Conservation (phyloP, 2,888 invertebrate genomes). For the Shargacucullia verbasci region DNA sequence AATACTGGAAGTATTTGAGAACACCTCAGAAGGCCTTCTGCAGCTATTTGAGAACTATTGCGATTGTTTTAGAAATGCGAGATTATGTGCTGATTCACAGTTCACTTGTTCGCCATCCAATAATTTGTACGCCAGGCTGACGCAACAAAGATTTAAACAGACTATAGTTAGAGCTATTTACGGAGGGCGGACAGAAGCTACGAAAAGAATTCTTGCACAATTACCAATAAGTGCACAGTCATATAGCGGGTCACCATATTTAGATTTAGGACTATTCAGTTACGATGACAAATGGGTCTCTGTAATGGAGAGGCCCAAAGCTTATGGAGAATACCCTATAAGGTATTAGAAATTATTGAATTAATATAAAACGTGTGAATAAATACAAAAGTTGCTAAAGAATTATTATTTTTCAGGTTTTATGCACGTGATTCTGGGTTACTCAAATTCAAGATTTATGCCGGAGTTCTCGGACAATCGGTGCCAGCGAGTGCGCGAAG, state of each 20-base stretch:
- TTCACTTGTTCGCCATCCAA: slow-evolving; percentile 97
- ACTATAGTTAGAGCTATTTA: slow-evolving; percentile 96
- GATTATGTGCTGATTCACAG: slow-evolving; percentile 94
- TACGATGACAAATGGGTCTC: slow-evolving; percentile 99
- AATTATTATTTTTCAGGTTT: slow-evolving; percentile 88
- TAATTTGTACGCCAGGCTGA: slow-evolving; percentile 93
- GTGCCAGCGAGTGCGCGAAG: slow-evolving; percentile 92
- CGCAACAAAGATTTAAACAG: slow-evolving; percentile 94
- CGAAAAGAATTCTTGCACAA: slow-evolving; percentile 96
- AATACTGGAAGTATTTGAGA: slow-evolving; percentile 96
- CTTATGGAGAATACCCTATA: slow-evolving; percentile 97
- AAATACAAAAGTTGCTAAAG: neutral
- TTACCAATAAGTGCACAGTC: slow-evolving; percentile 98
- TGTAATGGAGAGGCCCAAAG: slow-evolving; percentile 98
- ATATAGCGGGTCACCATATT: slow-evolving; percentile 97
- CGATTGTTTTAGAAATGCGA: slow-evolving; percentile 97
- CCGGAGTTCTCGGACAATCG: slow-evolving; percentile 93
- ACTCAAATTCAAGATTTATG: slow-evolving; percentile 96
- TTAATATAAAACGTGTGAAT: neutral
- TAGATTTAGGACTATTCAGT: slow-evolving; percentile 96
- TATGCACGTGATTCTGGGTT: slow-evolving; percentile 94
- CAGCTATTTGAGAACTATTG: slow-evolving; percentile 96
- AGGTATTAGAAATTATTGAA: slow-evolving; percentile 86
- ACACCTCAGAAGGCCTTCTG: slow-evolving; percentile 95
- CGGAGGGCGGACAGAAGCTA: slow-evolving; percentile 97